Evolutionary conservation across 1,140 invertebrate genomes (phyloP).

Genomic region (Habropoda laboriosa): DNA sequence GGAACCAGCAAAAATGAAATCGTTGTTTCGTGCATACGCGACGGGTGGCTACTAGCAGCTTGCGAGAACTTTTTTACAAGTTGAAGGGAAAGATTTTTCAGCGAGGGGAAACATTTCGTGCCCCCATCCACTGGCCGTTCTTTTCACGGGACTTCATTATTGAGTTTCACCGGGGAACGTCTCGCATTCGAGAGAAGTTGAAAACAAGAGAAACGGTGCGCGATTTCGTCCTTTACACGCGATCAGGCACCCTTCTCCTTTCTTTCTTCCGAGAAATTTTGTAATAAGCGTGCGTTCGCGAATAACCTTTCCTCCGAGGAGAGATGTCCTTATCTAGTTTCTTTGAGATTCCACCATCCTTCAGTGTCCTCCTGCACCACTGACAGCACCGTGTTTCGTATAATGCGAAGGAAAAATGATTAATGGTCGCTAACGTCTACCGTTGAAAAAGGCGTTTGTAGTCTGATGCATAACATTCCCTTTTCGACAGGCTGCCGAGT

Average conservation of each 20-base stretch:
- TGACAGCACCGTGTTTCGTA: neutral
- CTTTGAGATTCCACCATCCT: neutral
- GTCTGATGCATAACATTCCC: neutral
- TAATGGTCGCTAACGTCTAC: neutral
- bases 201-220: constrained; percentile 3
- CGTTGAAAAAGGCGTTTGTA: neutral
- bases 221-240: neutral
- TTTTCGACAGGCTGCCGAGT: neutral
- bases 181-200: constrained; percentile 18
- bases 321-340: neutral
- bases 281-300: neutral
- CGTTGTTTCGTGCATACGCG: constrained; percentile 15
- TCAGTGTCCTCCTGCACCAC: no score
- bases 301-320: neutral
- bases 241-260: neutral
- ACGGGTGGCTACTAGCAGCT: constrained; percentile 4
- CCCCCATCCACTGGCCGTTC: neutral
- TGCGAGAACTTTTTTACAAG: constrained; percentile 32
- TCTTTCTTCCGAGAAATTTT: neutral
- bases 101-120: constrained; percentile 14
- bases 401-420: constrained; percentile 5
- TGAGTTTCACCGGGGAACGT: constrained; percentile 35
- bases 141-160: constrained; percentile 43
- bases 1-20: constrained; percentile 1
- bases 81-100: constrained; percentile 41